These are phyloP conservation scores for Salticus scenicus DNA, from an alignment of 2,888 invertebrate species.

Conservation along the genomic window DNA sequence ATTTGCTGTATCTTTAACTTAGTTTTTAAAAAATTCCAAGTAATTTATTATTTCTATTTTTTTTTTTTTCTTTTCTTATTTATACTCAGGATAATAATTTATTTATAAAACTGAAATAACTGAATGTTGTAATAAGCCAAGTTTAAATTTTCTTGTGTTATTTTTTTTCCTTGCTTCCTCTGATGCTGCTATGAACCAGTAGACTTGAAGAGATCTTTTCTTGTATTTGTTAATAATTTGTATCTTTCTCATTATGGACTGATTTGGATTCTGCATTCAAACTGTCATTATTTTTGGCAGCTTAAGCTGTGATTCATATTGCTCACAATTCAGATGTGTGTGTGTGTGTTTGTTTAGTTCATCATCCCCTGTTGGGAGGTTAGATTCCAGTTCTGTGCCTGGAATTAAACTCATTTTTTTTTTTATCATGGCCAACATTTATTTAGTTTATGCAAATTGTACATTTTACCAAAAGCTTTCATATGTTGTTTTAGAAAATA, in stretches of 20 bases:
- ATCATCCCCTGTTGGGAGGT: neutral
- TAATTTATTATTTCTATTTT: too few species aligned
- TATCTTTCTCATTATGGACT: slow-evolving; percentile 17
- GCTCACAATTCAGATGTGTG: slow-evolving; percentile 1
- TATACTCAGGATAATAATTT: too few species aligned
- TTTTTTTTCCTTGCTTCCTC: too few species aligned
- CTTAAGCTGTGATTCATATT: slow-evolving; percentile 47
- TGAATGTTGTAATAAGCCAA: too few species aligned
- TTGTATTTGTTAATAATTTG: neutral
- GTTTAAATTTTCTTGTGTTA: too few species aligned
- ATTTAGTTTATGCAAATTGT: slow-evolving; percentile 34
- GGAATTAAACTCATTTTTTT: neutral
- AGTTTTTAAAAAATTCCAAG: too few species aligned
- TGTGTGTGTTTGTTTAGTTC: slow-evolving; percentile 1
- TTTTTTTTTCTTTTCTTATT: too few species aligned
- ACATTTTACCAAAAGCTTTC: slow-evolving; percentile 56
- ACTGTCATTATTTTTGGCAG: slow-evolving; percentile 39
- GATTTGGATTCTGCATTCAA: slow-evolving; percentile 5
- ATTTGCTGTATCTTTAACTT: too few species aligned
- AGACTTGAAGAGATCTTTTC: slow-evolving; percentile 6
- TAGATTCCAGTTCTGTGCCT: neutral
- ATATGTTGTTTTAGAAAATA: slow-evolving; percentile 55
- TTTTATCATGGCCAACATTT: neutral
- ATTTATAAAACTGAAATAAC: too few species aligned
- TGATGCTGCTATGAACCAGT: too few species aligned